These are phyloP conservation scores for Pycnonotus jocosus DNA, from an alignment of 2,113 vertebrate species.

Conservation along the genomic window DNA sequence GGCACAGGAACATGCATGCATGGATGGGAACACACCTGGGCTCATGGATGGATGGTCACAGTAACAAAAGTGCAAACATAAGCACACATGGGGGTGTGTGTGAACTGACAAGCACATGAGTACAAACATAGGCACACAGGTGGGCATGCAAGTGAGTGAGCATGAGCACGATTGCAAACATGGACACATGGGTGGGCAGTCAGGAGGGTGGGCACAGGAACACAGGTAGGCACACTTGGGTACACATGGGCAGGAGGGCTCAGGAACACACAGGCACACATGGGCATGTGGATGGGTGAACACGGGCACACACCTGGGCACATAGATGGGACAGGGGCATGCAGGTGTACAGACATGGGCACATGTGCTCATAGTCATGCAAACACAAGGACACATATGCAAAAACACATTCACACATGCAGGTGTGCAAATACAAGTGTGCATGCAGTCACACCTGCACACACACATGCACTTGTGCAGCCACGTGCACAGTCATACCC, in stretches of 20 bases:
- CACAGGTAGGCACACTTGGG: neutral
- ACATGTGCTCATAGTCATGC: neutral
- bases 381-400: neutral
- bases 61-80: neutral
- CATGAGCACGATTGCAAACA: neutral
- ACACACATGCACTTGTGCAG: neutral
- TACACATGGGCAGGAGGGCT: neutral
- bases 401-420: rapidly evolving
- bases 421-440: neutral
- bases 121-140: neutral
- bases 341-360: neutral
- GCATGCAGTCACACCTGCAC: neutral
- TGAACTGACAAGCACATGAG: neutral
- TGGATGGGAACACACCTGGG: neutral
- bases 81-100: neutral
- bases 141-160: neutral
- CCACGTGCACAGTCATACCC: neutral
- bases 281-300: neutral
- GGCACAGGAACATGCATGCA: neutral
- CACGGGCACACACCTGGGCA: neutral
- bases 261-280: neutral
- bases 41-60: neutral
- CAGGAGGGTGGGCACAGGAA: neutral
- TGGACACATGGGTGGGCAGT: neutral
- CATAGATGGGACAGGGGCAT: too few relatives aligned